Base-by-base conservation (phyloP, 2,113 vertebrate species). In the Cromileptes altivelis region DNA sequence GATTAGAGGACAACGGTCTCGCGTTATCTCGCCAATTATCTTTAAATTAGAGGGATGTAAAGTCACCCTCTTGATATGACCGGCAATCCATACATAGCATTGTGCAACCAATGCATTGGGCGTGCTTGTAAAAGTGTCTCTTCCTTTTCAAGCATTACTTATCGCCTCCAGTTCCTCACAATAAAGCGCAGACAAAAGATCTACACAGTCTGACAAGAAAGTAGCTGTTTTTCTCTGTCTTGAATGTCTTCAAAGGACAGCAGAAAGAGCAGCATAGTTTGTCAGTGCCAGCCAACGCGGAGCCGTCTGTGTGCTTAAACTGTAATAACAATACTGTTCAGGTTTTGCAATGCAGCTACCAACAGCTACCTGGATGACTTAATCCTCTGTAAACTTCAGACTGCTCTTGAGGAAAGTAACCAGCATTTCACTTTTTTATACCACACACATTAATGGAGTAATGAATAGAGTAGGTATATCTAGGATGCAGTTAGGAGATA, bases 351-450 rank as follows among this genome's bases (percentile, higher is more conserved):
- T 64, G 25, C 62, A 65, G n/a, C n/a, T n/a, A n/a, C n/a, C 63
- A 82, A 33, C 72, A 82, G 70, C 63, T 60, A 87, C 77, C 85
- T 80, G 78, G 45, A 55, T 78, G 81, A 90, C 80, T 71, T 76
- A 45, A 87, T 74, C 69, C 81, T 58, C 27, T 19, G 14, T 12
- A 78, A 69, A 81, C 40, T 27, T 6, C 47, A 79, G 19, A 53
- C 9, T 2, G 70, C 27, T 25, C 47, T 4, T 60, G 53, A 45
- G 37, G 65, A 88, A 69, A 85, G 61, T 19, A 53, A 62, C n/a
- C 21, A 9, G 25, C 58, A 21, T 64, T 81, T 76, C 53, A 80
- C 55, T 85, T 74, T 50, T 70, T 69, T 6, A 69, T 45, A 30
- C 40, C 25, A 69, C 64, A 67, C 4, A 50, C 23, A 74, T 33